Percentiles rank a stretch among this genome's conserved stretches.
These are phyloP conservation scores for Belgica antarctica DNA, from an alignment of 2,888 invertebrate species.

Conservation along the genomic window DNA sequence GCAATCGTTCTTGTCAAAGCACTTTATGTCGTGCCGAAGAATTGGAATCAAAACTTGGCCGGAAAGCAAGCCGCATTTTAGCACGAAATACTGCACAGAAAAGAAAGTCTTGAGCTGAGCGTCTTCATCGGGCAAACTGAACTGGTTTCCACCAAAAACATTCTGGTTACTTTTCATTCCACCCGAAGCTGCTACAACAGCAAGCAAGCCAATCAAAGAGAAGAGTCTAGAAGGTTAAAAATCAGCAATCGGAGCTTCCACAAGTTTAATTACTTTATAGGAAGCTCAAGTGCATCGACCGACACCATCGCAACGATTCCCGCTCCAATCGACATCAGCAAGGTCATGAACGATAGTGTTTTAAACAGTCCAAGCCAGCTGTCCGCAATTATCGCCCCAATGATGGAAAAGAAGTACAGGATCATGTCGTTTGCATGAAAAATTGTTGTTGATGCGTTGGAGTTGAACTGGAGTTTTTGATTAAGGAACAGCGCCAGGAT, in stretches of 20 bases:
- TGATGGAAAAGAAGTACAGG: constrained; percentile 30
- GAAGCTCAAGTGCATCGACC: not conserved
- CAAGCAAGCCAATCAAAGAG: constrained; percentile 49
- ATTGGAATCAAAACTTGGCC: constrained; percentile 61
- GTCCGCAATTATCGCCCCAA: constrained; percentile 26
- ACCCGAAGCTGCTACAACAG: constrained; percentile 61
- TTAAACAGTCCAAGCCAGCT: constrained; percentile 14
- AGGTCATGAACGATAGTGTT: not conserved
- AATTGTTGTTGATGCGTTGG: not conserved
- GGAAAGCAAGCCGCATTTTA: constrained; percentile 57
- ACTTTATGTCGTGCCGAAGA: constrained; percentile 56
- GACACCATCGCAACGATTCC: constrained; percentile 1
- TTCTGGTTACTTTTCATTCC: constrained; percentile 65
- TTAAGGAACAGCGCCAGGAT: constrained; percentile 34
- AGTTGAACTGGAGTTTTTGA: constrained; percentile 23
- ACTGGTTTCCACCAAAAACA: constrained; percentile 65
- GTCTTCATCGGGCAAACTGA: constrained; percentile 55
- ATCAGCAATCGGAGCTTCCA: not conserved
- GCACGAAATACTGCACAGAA: constrained; percentile 61
- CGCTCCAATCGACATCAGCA: not conserved
- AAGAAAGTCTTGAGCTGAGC: constrained; percentile 59
- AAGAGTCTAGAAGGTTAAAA: constrained; percentile 19
- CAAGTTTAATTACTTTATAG: not conserved
- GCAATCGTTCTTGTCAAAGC: constrained; percentile 56
- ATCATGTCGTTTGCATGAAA: constrained; percentile 17